Base-by-base conservation (phyloP, 2,888 invertebrate species). In the Drosophila formosana region DNA sequence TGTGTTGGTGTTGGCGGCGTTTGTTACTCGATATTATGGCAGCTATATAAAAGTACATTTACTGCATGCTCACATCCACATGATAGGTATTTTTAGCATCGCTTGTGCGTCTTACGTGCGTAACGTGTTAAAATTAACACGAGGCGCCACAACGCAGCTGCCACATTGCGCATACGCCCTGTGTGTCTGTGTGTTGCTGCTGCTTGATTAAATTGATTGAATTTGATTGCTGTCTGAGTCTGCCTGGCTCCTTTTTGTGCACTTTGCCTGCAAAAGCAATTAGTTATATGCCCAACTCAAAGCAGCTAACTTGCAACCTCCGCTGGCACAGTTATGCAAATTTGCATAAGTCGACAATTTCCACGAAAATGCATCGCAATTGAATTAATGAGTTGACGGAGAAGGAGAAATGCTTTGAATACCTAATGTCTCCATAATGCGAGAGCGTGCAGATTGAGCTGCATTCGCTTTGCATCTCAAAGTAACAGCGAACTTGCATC, bases 111-210 rank as follows among this genome's bases (percentile, higher is more conserved):
- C 66, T 75, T 86, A 82, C 88, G 84, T 88, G 88, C 80, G 86
- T 88, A 88, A 88, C 84, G 88, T 83, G 89, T 83, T 83, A 83
- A 85, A 85, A 85, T 88, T 85, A 85, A 83, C 84, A 75, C 75
- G 61, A 75, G 66, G 62, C 61, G 60, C 82, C 75, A 78, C 65
- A 60, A 56, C 28, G 18, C 78, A 70, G 72, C 63, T 61, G 73
- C 68, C 78, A 73, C 70, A 66, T 66, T 71, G 60, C 66, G 65
- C 63, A 76, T 67, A 75, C 86, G 82, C 76, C 75, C 65, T 61
- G 72, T 82, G 64, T 75, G 74, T 51, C n/a, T 34, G 5, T 60
- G 66, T 63, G 63, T 63, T 66, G 50, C 39, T 25, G 52, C 65
- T 56, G 61, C 66, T 78, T 86, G 86, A 88, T 85, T 86, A 83